These are phyloP conservation scores for Rhineura floridana DNA, from an alignment of 2,113 vertebrate genomes.

Conservation along the genomic window DNA sequence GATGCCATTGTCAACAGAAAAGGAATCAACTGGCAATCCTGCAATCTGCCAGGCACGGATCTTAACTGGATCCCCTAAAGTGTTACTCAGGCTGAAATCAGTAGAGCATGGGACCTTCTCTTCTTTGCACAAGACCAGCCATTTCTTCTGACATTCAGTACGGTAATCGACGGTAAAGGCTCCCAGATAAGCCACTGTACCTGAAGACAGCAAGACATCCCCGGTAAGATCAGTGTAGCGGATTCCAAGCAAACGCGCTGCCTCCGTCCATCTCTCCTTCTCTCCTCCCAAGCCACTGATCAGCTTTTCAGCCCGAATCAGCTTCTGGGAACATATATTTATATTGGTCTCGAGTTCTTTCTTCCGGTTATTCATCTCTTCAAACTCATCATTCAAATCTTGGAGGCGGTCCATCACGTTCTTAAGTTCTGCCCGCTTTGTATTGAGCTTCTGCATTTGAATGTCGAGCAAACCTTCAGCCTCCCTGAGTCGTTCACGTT, in stretches of 20 bases:
- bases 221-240: slow-evolving; percentile 86
- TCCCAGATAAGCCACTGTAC: slow-evolving; percentile 88
- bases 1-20: slow-evolving; percentile 92
- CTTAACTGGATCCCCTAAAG: slow-evolving; percentile 85
- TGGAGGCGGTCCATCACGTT: slow-evolving; percentile 84
- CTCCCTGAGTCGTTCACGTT: slow-evolving; percentile 79
- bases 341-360: slow-evolving; percentile 85
- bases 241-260: slow-evolving; percentile 77
- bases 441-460: slow-evolving; percentile 83
- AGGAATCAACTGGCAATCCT: slow-evolving; percentile 89
- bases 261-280: slow-evolving; percentile 92
- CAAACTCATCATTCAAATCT: slow-evolving; percentile 82
- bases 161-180: slow-evolving; percentile 91
- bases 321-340: slow-evolving; percentile 88
- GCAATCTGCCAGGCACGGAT: slow-evolving; percentile 91
- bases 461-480: slow-evolving; percentile 78
- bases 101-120: slow-evolving; percentile 84
- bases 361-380: slow-evolving; percentile 84
- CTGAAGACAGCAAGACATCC: slow-evolving; percentile 88
- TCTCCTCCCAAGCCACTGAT: slow-evolving; percentile 92
- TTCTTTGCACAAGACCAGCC: slow-evolving; percentile 81
- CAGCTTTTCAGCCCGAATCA: slow-evolving; percentile 87
- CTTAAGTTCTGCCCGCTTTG: slow-evolving; percentile 87
- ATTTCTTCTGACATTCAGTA: slow-evolving; percentile 81
- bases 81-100: slow-evolving; percentile 85